Evolutionary conservation across 92 coral and sea anemone species (phyloP), one percentile per base, ranked within the genome.

Genomic region (Heliopora coerulea): DNA sequence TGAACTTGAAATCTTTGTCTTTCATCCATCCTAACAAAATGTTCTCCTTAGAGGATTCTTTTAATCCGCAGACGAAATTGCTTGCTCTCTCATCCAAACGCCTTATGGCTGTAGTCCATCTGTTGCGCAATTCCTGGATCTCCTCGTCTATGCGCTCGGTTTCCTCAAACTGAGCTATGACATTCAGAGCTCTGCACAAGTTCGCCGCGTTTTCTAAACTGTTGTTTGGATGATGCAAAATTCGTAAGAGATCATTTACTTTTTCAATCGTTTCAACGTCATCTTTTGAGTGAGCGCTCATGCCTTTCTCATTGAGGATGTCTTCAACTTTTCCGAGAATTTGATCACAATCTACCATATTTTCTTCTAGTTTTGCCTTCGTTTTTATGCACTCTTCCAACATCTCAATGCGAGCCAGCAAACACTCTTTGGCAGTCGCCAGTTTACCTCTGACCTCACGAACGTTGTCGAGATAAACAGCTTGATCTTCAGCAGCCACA

Each of bases 371-470:
- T 30, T 39, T 74, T 23, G 49, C 42, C 27, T 79, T 82, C 49
- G 85, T 85, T 40, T 72, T 40, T 11, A 83, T 46, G 24, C 79
- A 76, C 39, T 56, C 82, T 44, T 81, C 78, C 26, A 75, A 72
- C 70, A 67, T 79, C 61, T 85, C 82, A 5, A 85, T 78, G 21
- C 68, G 78, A 1, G 56, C 39, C 41, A 78, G 31, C 21, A 84
- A 63, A 65, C 81, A 79, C 37, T 68, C 77, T 62, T 88, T 88
- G 11, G 89, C 81, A 18, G 86, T 76, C 20, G 75, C 66, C 14
- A 91, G 74, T 80, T 83, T 80, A 34, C 83, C 82, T 28, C 63
- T 79, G 49, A 88, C 32, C 13, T 82, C 89, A 32, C 27, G 50
- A 25, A 82, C 82, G 15, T 78, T 81, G 32, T 72, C 62, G 15